Conservation (phyloP, 2,113 vertebrate species). For the Myotis lucifugus region DNA sequence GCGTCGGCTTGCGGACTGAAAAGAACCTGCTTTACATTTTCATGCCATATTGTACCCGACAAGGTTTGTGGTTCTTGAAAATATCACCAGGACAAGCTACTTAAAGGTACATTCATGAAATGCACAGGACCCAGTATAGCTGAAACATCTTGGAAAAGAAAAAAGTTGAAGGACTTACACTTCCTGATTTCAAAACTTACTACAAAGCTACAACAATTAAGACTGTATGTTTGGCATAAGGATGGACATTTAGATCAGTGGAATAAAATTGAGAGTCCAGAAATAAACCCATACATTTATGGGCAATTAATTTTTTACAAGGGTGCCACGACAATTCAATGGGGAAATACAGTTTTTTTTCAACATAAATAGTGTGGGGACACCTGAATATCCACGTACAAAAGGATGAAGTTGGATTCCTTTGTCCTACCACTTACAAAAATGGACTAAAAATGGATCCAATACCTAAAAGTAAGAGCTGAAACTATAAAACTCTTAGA, state of each 20-base stretch:
- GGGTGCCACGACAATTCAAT: not conserved
- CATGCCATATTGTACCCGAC: constrained; percentile 88
- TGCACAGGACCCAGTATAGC: not conserved
- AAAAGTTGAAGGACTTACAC: not conserved
- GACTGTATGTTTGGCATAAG: not conserved
- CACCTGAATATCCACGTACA: not conserved
- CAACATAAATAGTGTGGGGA: not conserved
- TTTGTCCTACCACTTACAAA: not conserved
- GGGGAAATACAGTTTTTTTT: not conserved
- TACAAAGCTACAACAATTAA: not conserved
- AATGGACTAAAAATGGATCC: not conserved
- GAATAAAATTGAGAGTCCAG: not conserved
- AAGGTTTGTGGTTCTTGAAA: constrained; percentile 90
- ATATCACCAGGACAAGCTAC: constrained; percentile 90
- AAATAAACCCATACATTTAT: not conserved
- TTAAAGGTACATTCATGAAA: constrained; percentile 88
- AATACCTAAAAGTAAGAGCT: not conserved
- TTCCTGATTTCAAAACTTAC: not conserved
- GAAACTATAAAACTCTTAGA: not conserved
- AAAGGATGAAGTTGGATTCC: not conserved
- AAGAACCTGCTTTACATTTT: constrained; percentile 86
- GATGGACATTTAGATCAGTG: not conserved
- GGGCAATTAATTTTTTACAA: constrained; percentile 26
- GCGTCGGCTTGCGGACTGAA: too few species aligned
- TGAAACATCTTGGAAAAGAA: not conserved